Evolutionary conservation across 2,888 invertebrate genomes (phyloP).

Genomic region (Nephrotoma appendiculata): DNA sequence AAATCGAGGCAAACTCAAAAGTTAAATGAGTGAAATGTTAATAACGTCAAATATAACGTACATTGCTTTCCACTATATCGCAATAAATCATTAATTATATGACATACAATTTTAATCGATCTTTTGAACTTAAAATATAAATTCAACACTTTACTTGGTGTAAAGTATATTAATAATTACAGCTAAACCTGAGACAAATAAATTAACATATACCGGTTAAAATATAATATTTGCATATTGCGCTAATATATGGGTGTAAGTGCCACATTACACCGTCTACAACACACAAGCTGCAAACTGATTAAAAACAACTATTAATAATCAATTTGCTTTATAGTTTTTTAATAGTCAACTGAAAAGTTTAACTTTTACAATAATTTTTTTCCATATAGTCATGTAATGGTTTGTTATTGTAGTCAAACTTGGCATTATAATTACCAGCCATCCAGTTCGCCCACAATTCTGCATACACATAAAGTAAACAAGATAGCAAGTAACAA

Average conservation of each 20-base stretch:
- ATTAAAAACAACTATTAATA: not conserved
- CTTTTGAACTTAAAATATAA: no score
- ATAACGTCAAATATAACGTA: no score
- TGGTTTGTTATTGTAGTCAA: not conserved
- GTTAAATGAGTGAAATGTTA: no score
- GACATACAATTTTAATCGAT: no score
- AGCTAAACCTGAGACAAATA: not conserved
- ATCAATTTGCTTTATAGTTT: not conserved
- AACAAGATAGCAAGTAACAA: not conserved
- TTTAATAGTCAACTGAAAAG: not conserved
- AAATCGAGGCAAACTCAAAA: no score
- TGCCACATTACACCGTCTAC: not conserved
- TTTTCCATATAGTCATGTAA: not conserved
- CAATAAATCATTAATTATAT: no score
- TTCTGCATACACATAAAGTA: not conserved
- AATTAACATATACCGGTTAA: not conserved
- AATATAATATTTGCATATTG: not conserved
- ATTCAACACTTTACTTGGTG: no score
- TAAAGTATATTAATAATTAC: not conserved
- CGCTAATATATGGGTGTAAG: not conserved
- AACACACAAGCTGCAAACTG: not conserved
- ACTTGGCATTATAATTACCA: not conserved
- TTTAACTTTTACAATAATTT: not conserved
- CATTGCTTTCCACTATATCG: no score
- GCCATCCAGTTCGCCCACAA: not conserved